Percentiles rank a stretch among this genome's conserved stretches.
phyloP scores from a whole-genome alignment of 1,140 invertebrate species.

The Pseudobourletiella spinata region DNA sequence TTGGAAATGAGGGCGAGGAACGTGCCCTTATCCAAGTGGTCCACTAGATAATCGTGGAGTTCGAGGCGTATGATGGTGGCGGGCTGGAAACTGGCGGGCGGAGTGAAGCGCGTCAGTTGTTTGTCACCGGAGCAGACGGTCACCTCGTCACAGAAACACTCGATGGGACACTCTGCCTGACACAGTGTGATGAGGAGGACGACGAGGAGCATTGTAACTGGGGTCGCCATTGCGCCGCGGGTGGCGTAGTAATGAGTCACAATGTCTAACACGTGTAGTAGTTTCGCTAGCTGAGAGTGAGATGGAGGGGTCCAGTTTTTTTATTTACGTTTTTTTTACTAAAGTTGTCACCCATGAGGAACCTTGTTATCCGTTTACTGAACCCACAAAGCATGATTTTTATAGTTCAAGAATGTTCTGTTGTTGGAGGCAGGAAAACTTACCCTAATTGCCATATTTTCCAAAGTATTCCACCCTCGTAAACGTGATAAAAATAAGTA shows the following conservation, averaged over 20 bases:
- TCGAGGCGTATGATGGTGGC: slow-evolving; percentile 13
- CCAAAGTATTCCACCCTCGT: too few species aligned
- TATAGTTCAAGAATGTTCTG: too few species aligned
- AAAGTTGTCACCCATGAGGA: too few species aligned
- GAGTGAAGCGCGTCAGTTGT: neutral
- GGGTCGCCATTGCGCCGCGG: slow-evolving; percentile 18
- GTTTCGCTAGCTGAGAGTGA: too few species aligned
- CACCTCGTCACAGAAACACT: slow-evolving; percentile 28
- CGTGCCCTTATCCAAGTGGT: slow-evolving; percentile 2
- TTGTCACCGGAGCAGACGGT: slow-evolving; percentile 27
- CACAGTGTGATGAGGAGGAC: slow-evolving; percentile 15
- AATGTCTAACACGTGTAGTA: too few species aligned
- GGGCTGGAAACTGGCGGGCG: neutral
- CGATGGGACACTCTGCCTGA: slow-evolving; percentile 32
- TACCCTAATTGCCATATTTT: too few species aligned
- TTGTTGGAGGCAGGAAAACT: too few species aligned
- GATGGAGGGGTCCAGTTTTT: too few species aligned
- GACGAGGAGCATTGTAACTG: slow-evolving; percentile 16
- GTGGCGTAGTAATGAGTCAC: neutral
- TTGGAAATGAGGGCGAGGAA: slow-evolving; percentile 18
- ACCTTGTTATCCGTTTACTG: neutral
- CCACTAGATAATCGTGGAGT: slow-evolving; percentile 22
- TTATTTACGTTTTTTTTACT: neutral
- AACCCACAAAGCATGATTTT: too few species aligned
- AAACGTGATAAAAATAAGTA: too few species aligned